Evolutionary conservation across 2,888 invertebrate genomes (phyloP).

Genomic region (Brachynemurus nebulosus): DNA sequence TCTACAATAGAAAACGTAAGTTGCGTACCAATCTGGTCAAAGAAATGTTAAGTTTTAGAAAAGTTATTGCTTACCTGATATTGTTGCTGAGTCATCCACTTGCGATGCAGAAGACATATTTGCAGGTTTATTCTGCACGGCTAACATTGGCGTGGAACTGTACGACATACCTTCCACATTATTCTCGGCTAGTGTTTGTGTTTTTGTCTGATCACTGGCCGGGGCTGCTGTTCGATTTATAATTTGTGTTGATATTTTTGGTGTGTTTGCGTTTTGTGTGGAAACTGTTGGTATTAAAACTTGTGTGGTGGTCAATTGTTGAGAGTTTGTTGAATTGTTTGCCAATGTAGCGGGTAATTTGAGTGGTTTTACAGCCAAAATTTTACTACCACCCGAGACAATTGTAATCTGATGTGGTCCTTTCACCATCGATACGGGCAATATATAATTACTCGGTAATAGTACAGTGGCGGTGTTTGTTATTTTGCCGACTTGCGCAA

Average conservation of each 20-base stretch:
- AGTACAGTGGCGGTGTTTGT: constrained; percentile 50
- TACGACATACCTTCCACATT: too few species aligned
- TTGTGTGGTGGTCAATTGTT: constrained; percentile 19
- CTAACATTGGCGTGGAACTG: too few species aligned
- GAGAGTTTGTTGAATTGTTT: constrained; percentile 16
- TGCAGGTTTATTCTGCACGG: too few species aligned
- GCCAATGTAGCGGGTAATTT: constrained; percentile 27
- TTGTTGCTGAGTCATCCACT: too few species aligned
- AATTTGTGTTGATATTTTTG: background rate
- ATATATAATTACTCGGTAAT: constrained; percentile 57
- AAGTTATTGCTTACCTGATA: too few species aligned
- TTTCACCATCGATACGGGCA: constrained; percentile 58
- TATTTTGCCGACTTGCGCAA: constrained; percentile 44
- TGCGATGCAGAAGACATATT: too few species aligned
- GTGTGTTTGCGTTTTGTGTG: constrained; percentile 8
- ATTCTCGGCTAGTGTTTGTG: too few species aligned
- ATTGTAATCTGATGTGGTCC: constrained; percentile 58
- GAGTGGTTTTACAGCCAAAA: constrained; percentile 22
- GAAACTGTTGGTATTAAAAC: constrained; percentile 10
- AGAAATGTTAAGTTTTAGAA: too few species aligned
- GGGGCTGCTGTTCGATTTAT: background rate
- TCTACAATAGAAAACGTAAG: too few species aligned
- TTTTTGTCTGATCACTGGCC: too few species aligned
- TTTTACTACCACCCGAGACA: constrained; percentile 52
- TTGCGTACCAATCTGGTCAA: too few species aligned